phyloP scores from a whole-genome alignment of 2,113 vertebrate species.

The Phasianus colchicus region DNA sequence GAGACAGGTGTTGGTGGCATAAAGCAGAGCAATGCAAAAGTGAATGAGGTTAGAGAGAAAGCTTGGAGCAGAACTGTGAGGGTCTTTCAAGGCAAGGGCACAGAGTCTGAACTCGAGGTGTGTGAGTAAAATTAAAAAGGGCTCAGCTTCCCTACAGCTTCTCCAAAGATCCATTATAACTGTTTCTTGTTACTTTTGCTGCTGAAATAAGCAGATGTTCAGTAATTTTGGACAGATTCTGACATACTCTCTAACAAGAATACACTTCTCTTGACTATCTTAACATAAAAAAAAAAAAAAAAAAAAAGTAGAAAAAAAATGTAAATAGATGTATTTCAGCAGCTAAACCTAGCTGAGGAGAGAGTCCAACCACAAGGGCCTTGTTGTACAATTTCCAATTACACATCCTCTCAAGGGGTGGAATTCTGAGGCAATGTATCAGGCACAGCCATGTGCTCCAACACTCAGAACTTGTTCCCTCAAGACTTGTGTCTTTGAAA shows the following conservation, averaged over 20 bases:
- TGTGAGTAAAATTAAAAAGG: constrained; percentile 12
- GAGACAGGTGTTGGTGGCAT: constrained; percentile 32
- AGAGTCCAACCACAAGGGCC: background rate
- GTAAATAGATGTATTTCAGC: background rate
- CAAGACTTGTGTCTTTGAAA: background rate
- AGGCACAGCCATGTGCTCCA: background rate
- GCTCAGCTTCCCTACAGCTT: background rate
- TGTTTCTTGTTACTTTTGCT: too few species aligned
- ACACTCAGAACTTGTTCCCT: background rate
- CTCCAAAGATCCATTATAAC: background rate
- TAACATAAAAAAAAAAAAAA: background rate
- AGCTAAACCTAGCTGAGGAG: background rate
- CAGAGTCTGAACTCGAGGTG: background rate
- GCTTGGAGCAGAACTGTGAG: constrained; percentile 27
- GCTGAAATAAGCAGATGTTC: background rate
- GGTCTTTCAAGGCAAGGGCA: constrained; percentile 38
- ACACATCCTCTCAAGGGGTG: background rate
- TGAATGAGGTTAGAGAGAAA: background rate
- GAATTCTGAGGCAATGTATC: background rate
- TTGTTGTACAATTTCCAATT: background rate
- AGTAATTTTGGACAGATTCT: background rate
- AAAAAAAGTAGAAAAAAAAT: background rate
- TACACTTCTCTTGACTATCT: background rate
- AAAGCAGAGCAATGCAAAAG: background rate
- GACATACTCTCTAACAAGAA: background rate